Conservation (phyloP, 2,113 vertebrate genomes). For the Apeltes quadracus region DNA sequence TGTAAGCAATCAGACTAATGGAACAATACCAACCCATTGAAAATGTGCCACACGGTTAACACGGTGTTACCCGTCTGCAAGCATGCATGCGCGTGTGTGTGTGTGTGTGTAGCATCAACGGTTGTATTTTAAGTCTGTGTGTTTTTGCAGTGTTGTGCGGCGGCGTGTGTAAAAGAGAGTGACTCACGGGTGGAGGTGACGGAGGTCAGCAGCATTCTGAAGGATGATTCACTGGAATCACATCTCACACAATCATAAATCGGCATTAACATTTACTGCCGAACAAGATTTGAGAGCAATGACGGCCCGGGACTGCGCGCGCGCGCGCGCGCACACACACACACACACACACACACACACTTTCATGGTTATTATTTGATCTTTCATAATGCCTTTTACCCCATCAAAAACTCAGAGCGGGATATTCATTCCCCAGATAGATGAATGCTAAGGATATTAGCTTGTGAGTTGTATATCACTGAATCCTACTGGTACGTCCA, state of each 20-base stretch:
- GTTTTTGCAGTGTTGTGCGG: slow-evolving; percentile 32
- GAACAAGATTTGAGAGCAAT: slow-evolving; percentile 25
- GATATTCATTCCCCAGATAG: slow-evolving; percentile 34
- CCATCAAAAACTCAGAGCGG: slow-evolving; percentile 27
- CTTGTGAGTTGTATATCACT: slow-evolving; percentile 17
- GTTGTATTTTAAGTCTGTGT: slow-evolving; percentile 31
- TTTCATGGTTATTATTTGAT: slow-evolving; percentile 10
- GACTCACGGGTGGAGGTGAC: slow-evolving; percentile 11
- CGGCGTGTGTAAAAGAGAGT: slow-evolving; percentile 15
- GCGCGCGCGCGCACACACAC: background rate
- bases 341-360: background rate
- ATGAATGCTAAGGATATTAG: slow-evolving; percentile 26
- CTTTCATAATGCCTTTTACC: slow-evolving; percentile 26
- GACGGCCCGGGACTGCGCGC: background rate
- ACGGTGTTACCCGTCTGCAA: slow-evolving; percentile 56
- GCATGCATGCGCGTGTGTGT: background rate
- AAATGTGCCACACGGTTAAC: slow-evolving; percentile 56
- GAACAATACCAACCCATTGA: slow-evolving; percentile 73
- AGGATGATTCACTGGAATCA: slow-evolving; percentile 33
- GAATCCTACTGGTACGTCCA: background rate
- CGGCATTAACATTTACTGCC: slow-evolving; percentile 50
- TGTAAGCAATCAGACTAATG: slow-evolving; percentile 81
- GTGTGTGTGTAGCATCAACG: slow-evolving; percentile 52
- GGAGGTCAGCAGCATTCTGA: slow-evolving; percentile 24
- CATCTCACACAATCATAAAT: background rate